These are phyloP conservation scores for Pavo muticus DNA, from an alignment of 2,113 vertebrate genomes.

Conservation along the genomic window DNA sequence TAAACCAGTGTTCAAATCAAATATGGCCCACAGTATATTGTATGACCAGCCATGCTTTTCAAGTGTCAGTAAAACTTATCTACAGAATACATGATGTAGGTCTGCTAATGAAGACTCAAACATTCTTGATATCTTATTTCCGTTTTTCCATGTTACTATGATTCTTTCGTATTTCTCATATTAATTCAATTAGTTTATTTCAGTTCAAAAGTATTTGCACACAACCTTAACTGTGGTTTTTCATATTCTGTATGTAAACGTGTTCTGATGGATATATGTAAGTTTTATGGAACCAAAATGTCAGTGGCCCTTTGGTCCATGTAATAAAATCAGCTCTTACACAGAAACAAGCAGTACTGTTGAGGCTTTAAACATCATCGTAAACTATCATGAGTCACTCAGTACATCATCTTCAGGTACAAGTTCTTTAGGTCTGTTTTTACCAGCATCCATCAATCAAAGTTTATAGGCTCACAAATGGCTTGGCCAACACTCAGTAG, in stretches of 20 bases:
- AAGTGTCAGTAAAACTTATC: background rate
- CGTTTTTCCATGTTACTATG: background rate
- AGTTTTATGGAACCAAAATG: constrained; percentile 71
- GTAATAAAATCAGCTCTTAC: constrained; percentile 73
- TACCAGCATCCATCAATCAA: constrained; percentile 62
- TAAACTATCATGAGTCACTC: constrained; percentile 72
- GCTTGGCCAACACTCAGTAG: constrained; percentile 55
- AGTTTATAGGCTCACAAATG: constrained; percentile 71
- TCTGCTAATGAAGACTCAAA: background rate
- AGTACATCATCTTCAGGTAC: constrained; percentile 70
- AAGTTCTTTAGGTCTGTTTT: constrained; percentile 52
- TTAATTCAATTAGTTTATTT: background rate
- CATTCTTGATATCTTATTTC: background rate
- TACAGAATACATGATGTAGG: background rate
- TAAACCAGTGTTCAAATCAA: background rate
- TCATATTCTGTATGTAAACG: constrained; percentile 58
- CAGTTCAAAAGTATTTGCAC: background rate
- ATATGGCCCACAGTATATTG: background rate
- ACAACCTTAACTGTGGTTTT: constrained; percentile 18
- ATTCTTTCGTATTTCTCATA: background rate
- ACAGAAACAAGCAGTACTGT: constrained; percentile 69
- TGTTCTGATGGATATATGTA: constrained; percentile 47
- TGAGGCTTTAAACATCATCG: constrained; percentile 70
- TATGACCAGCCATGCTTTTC: background rate
- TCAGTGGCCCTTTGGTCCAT: constrained; percentile 62